phyloP scores from a whole-genome alignment of 1,140 invertebrate genomes.

The Lanistes nyassanus region DNA sequence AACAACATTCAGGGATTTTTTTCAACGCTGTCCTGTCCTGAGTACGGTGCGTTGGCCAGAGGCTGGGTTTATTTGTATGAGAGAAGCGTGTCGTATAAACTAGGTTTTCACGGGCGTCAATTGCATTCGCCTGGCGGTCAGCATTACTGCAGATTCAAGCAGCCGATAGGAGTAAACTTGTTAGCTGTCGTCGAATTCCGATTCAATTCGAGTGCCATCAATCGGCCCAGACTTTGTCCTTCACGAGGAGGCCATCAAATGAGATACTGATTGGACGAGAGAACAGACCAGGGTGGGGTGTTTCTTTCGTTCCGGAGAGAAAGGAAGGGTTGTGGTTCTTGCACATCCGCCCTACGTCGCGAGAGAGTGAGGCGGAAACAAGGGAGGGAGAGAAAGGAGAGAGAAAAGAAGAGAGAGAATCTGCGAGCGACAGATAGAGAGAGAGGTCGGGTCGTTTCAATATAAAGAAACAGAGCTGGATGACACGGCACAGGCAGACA shows the following conservation, averaged over 20 bases:
- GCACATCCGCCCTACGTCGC: too few relatives aligned
- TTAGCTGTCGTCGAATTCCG: slow-evolving; percentile 18
- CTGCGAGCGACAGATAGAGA: background rate
- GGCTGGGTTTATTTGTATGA: slow-evolving; percentile 19
- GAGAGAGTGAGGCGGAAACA: background rate
- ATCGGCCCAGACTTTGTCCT: too few relatives aligned
- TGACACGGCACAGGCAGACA: too few relatives aligned
- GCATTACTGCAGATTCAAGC: background rate
- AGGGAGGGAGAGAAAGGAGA: background rate
- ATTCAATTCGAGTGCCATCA: slow-evolving; percentile 7
- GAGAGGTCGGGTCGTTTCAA: background rate
- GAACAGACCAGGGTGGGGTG: too few relatives aligned
- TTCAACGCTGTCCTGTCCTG: background rate
- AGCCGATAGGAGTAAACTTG: slow-evolving; percentile 17
- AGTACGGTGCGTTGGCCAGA: slow-evolving; percentile 5
- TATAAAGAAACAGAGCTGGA: slow-evolving; percentile 2
- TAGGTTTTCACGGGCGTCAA: slow-evolving; percentile 20
- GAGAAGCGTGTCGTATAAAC: slow-evolving; percentile 26
- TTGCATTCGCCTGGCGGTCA: slow-evolving; percentile 14
- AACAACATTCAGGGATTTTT: background rate
- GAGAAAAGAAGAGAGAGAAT: slow-evolving; percentile 3
- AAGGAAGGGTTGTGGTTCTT: too few relatives aligned
- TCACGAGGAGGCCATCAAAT: too few relatives aligned
- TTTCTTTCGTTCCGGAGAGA: too few relatives aligned
- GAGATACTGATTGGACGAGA: too few relatives aligned